These are phyloP conservation scores for Mesembrinibis cayennensis DNA, from an alignment of 2,113 vertebrate species.

Conservation along the genomic window DNA sequence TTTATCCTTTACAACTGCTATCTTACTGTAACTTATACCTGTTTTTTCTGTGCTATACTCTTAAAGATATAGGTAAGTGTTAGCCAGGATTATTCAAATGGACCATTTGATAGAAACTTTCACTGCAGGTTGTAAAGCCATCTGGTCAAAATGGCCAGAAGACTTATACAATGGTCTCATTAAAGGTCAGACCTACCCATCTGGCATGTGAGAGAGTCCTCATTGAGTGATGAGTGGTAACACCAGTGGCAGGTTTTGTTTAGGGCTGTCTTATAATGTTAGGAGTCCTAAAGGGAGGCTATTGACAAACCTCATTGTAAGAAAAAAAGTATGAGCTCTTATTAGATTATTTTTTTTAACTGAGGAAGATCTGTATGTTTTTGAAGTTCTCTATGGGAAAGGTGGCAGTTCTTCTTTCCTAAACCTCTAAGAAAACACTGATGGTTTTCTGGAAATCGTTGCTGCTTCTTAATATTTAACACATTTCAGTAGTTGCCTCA, in stretches of 20 bases:
- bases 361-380: neutral
- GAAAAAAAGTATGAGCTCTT: neutral
- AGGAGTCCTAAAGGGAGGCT: neutral
- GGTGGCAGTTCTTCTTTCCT: neutral
- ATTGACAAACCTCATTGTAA: neutral
- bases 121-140: neutral
- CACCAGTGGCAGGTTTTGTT: neutral
- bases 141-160: neutral
- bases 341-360: neutral
- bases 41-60: neutral
- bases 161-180: neutral
- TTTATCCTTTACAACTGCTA: neutral
- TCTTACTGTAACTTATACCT: neutral
- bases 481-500: neutral
- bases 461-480: neutral
- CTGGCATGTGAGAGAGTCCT: neutral
- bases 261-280: neutral
- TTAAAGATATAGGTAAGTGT: neutral
- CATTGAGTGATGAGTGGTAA: neutral
- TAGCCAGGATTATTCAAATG: neutral
- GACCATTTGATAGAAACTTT: neutral
- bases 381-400: neutral
- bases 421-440: neutral
- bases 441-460: neutral
- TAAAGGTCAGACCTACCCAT: neutral